Evolutionary conservation across 2,888 invertebrate species (phyloP).

Genomic region (Sarcophaga variegata): DNA sequence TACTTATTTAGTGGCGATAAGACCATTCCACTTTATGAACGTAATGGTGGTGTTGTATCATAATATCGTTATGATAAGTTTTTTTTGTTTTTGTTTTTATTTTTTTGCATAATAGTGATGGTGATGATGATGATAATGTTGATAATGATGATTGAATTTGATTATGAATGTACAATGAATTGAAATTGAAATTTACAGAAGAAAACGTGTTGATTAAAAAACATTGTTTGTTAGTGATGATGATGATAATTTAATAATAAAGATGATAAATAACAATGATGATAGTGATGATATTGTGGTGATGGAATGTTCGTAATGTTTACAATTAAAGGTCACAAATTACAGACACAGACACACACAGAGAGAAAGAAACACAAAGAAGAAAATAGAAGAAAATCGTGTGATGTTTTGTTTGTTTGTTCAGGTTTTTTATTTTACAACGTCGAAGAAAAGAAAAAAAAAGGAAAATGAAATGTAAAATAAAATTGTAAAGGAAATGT

Average conservation of each 20-base stretch:
- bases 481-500: constrained; percentile 3
- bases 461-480: background rate
- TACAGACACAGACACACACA: background rate
- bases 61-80: constrained; percentile 29
- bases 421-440: background rate
- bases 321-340: background rate
- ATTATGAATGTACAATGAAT: constrained; percentile 22
- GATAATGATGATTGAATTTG: constrained; percentile 10
- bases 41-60: constrained; percentile 47
- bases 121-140: background rate
- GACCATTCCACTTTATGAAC: constrained; percentile 79
- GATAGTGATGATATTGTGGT: background rate
- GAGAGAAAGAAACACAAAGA: background rate
- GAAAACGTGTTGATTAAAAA: constrained; percentile 39
- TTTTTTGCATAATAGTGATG: background rate
- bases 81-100: constrained; percentile 25
- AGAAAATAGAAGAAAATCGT: constrained; percentile 6
- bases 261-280: background rate
- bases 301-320: background rate
- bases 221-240: background rate
- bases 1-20: constrained; percentile 81
- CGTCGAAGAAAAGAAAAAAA: background rate
- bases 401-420: background rate
- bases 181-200: constrained; percentile 20
- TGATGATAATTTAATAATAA: background rate